Base-by-base conservation (phyloP, 2,113 vertebrate species). In the Daphoenositta chrysoptera region DNA sequence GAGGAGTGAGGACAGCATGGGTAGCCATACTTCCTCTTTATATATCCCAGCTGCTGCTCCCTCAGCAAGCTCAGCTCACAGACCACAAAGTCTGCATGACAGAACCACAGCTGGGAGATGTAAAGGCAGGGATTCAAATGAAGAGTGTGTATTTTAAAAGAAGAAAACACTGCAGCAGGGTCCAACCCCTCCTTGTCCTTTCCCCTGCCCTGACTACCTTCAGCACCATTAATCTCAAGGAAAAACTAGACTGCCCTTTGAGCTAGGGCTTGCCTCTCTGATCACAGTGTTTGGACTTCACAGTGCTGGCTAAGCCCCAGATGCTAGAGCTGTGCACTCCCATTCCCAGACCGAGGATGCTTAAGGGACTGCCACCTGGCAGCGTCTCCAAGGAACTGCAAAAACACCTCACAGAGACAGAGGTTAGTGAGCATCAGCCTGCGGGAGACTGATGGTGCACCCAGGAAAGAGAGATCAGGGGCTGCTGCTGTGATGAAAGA, bases 281-380 rank as follows among this genome's bases (percentile, higher is more conserved):
- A 68, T 89, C 75, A 40, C 63, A n/a, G 16, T 22, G 31, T 63
- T 95, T 78, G 82, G 44, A 71, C 51, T 68, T 63, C 50, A 27
- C 45, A 58, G 51, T 4, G 51, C 35, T 0, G 4, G 45, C 68
- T 90, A 21, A 83, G 14, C 9, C 28, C 31, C 83, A 75, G 54
- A 57, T 58, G 39, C 66, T 73, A 13, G 26, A 83, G 57, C 45
- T 37, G 27, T 47, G 48, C 26, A 23, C 31, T 71, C 72, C 39
- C 19, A 45, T 18, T 31, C 56, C 48, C n/a, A 48, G n/a, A 37
- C 5, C 5, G n/a, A 90, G 54, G 33, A 95, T 96, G 89, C 35
- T 30, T 94, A 82, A 90, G 93, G 91, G 94, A 87, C 89, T 70
- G 97, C 97, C 98, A 98, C 94, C 98, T 98, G 95, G 93, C 96